Evolutionary conservation across 2,888 invertebrate genomes (phyloP), one percentile per base, ranked within the genome.

Genomic region (Sclerodermus sp.): DNA sequence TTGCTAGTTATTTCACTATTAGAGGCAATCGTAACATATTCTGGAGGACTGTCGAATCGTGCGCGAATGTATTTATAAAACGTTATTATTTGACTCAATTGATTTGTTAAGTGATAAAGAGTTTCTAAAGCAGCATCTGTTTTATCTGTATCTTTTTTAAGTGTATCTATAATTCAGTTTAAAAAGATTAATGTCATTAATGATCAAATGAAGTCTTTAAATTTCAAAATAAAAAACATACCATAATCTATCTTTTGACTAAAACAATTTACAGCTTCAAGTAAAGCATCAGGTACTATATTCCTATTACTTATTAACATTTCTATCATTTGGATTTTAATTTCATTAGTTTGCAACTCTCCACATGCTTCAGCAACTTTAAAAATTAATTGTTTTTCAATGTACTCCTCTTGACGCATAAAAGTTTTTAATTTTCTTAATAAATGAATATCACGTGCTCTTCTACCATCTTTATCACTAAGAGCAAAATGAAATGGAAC

Each of bases 401-500:
- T 76, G 17, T 77, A 74, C 12, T 82, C 79, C 36, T 81, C 81
- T 43, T 84, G 83, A 67, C 86, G 87, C 13, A 91, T 75, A 54
- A 84, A 82, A 36, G 84, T 85, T 53, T 88, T 86, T 18, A 91
- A 77, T 61, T 91, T 88, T 69, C 91, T 87, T 52, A 95, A 81
- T 40, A 93, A 81, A 79, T 96, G 93, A 46, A 95, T 83, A 77
- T 96, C 96, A 62, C 92, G 85, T 0, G 93, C 90, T 66, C 90
- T 85, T 65, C 89, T 89, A 50, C 91, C 93, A 77, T 91, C 91
- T 72, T 89, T 90, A 62, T 91, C 93, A 74, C 90, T 91, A 36
- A 96, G 81, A 0, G 93, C 90, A 75, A 89, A 90, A 78, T 95
- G 95, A 76, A 96, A 97, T 17, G 97, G 97, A 64, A 96, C 88